A percentile compares a stretch with the other conserved stretches of the same genome.
Conservation (phyloP, 2,888 invertebrate species). For the Leuctra nigra region DNA sequence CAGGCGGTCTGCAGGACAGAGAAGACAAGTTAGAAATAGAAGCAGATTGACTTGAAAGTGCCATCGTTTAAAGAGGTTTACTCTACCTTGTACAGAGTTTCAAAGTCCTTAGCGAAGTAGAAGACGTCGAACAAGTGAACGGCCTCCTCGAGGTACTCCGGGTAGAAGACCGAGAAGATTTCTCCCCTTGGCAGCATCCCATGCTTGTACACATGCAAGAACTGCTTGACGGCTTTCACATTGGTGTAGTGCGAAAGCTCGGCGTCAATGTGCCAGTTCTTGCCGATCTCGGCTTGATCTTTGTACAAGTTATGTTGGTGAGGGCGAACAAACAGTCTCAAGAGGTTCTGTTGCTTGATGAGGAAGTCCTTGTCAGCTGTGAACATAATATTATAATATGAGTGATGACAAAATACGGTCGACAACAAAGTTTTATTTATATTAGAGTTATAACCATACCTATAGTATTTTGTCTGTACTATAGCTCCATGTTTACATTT, state of each 20-base stretch:
- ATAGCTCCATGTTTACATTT: too few relatives aligned
- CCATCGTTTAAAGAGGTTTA: neutral
- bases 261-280: constrained; percentile 40
- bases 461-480: too few relatives aligned
- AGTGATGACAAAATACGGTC: neutral
- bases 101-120: constrained; percentile 53
- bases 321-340: constrained; percentile 44
- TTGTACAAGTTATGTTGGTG: constrained; percentile 39
- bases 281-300: constrained; percentile 41
- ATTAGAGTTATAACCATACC: too few relatives aligned
- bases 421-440: neutral
- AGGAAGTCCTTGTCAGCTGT: constrained; percentile 38
- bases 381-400: too few relatives aligned
- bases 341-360: constrained; percentile 43
- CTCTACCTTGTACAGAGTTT: constrained; percentile 47
- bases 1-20: constrained; percentile 45
- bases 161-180: constrained; percentile 43
- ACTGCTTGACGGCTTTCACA: constrained; percentile 32
- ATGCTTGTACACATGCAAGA: constrained; percentile 33
- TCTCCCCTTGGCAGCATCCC: constrained; percentile 44
- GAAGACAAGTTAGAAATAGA: neutral
- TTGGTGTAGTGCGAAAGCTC: constrained; percentile 39
- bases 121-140: constrained; percentile 48
- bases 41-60: neutral
- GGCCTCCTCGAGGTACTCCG: constrained; percentile 44